Evolutionary conservation across 2,888 invertebrate genomes (phyloP).

Genomic region (Mesochorus sp.): DNA sequence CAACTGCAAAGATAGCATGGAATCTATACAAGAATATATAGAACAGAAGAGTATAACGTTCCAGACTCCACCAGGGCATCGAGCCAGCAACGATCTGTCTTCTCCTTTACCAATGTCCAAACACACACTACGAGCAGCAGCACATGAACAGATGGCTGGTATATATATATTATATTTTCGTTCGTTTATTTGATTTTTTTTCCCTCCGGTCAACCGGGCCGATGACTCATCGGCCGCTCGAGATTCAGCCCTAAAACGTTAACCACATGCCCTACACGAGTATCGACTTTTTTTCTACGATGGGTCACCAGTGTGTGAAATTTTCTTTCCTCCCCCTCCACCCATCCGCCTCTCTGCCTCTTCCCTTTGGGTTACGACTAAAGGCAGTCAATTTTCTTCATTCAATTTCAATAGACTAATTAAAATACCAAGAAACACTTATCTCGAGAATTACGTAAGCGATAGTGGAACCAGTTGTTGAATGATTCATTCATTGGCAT

Average conservation of each 20-base stretch:
- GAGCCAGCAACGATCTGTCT: conserved; percentile 43
- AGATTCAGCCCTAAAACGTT: conserved; percentile 32
- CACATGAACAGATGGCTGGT: too few species aligned
- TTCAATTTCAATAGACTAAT: not conserved
- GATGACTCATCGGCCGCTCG: conserved; percentile 51
- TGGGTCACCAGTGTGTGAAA: conserved; percentile 45
- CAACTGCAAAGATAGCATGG: conserved; percentile 35
- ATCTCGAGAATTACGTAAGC: too few species aligned
- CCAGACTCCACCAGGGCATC: conserved; percentile 27
- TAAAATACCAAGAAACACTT: too few species aligned
- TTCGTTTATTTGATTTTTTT: not conserved
- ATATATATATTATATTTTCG: conserved; percentile 4
- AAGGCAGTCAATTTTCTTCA: not conserved
- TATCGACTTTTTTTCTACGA: conserved; percentile 36
- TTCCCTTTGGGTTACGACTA: not conserved
- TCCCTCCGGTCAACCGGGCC: conserved; percentile 27
- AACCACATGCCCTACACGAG: conserved; percentile 28
- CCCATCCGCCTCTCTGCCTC: not conserved
- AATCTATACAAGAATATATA: conserved; percentile 1
- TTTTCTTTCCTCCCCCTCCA: conserved; percentile 13
- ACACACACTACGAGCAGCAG: too few species aligned
- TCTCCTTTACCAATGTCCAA: not conserved
- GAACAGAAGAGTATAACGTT: conserved; percentile 1
- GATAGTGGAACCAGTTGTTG: too few species aligned
- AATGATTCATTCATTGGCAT: too few species aligned